Evolutionary conservation across 2,888 invertebrate species (phyloP).

Genomic region (Dryadula phaetusa): DNA sequence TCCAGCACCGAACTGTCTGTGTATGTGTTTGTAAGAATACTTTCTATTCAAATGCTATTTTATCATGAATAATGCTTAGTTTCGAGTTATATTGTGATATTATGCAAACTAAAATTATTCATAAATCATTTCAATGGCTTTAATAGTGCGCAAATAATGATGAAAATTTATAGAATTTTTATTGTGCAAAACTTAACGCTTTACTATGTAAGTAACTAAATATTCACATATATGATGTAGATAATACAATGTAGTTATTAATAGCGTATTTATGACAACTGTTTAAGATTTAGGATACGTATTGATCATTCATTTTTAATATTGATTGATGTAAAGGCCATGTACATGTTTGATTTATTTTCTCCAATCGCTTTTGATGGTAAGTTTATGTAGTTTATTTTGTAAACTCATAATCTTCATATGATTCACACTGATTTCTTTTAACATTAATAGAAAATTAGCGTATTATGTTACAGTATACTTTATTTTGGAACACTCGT

Average conservation of each 20-base stretch:
- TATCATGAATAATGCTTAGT: constrained; percentile 55
- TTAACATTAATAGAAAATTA: background rate
- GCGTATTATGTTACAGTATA: background rate
- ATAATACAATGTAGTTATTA: constrained; percentile 45
- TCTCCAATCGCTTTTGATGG: background rate
- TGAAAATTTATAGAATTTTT: constrained; percentile 49
- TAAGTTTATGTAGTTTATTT: constrained; percentile 26
- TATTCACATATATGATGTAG: constrained; percentile 52
- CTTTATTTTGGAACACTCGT: constrained; percentile 3
- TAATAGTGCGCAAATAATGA: constrained; percentile 73
- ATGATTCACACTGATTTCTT: background rate
- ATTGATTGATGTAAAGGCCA: constrained; percentile 8
- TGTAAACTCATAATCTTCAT: constrained; percentile 28
- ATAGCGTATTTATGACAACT: constrained; percentile 29
- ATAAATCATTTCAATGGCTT: constrained; percentile 65
- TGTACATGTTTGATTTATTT: constrained; percentile 18
- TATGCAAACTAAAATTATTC: constrained; percentile 60
- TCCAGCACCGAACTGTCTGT: background rate
- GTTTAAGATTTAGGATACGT: background rate
- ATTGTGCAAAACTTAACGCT: constrained; percentile 44
- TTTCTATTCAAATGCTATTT: background rate
- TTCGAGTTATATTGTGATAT: constrained; percentile 73
- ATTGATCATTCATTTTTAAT: constrained; percentile 1
- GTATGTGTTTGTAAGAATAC: background rate
- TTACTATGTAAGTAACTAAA: constrained; percentile 47